Percentiles rank a stretch among this genome's conserved stretches.
Conservation (phyloP, 2,888 invertebrate genomes). For the Aricia artaxerxes region DNA sequence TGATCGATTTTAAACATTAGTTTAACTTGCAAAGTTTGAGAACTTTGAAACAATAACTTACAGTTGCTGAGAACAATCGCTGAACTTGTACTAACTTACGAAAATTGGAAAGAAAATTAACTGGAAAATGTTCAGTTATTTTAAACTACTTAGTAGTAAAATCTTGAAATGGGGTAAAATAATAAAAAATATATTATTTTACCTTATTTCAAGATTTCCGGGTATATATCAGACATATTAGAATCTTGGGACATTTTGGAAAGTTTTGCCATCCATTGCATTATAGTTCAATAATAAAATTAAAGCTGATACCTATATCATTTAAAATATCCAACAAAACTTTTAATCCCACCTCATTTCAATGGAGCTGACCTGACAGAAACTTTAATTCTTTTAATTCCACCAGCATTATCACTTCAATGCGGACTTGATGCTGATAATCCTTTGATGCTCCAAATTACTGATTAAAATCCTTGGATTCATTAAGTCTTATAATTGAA, state of each 20-base stretch:
- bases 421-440: not conserved
- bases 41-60: not conserved
- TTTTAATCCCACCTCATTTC: not conserved
- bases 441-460: conserved; percentile 1
- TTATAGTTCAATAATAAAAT: no score
- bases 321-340: not conserved
- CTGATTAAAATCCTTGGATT: not conserved
- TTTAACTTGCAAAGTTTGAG: not conserved
- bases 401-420: not conserved
- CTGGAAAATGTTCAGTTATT: not conserved
- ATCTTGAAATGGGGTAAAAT: no score
- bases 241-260: no score
- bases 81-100: not conserved
- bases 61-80: not conserved
- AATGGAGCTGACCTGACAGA: not conserved
- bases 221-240: no score
- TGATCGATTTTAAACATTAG: not conserved
- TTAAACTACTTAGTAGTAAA: no score
- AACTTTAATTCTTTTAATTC: not conserved
- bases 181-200: no score
- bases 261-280: no score
- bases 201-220: no score
- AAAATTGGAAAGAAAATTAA: not conserved
- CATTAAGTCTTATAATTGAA: conserved; percentile 8
- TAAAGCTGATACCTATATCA: no score